phyloP scores from a whole-genome alignment of 2,888 invertebrate genomes.

The Leptinotarsa peninsularis region DNA sequence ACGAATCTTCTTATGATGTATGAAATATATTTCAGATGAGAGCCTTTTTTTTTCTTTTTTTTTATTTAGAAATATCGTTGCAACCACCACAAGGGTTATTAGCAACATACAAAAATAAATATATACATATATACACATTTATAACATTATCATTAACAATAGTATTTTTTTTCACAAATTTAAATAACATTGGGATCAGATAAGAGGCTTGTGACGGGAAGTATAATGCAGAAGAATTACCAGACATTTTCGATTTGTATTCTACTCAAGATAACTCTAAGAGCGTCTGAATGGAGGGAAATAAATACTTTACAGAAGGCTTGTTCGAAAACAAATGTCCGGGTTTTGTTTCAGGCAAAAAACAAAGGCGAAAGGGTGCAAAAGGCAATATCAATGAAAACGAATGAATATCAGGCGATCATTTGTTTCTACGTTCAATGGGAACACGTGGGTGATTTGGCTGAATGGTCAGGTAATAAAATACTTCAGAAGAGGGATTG shows the following conservation, averaged over 20 bases:
- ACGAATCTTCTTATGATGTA: too few species aligned
- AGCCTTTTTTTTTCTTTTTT: too few species aligned
- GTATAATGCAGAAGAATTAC: not conserved
- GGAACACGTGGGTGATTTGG: slow-evolving; percentile 33
- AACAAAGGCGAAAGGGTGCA: slow-evolving; percentile 11
- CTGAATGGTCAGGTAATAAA: slow-evolving; percentile 36
- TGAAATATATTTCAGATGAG: too few species aligned
- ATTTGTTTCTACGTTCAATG: slow-evolving; percentile 37
- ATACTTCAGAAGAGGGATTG: slow-evolving; percentile 29
- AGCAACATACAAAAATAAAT: too few species aligned
- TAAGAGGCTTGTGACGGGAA: not conserved
- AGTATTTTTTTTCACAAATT: too few species aligned
- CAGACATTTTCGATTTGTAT: too few species aligned
- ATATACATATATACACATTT: too few species aligned
- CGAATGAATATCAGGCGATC: slow-evolving; percentile 32
- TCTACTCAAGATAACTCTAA: not conserved
- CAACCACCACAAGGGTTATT: too few species aligned
- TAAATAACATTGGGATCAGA: too few species aligned
- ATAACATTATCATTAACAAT: too few species aligned
- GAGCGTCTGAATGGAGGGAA: not conserved
- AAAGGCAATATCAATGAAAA: slow-evolving; percentile 32
- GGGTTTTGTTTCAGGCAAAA: slow-evolving; percentile 7
- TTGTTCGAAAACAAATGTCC: not conserved
- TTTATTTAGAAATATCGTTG: too few species aligned
- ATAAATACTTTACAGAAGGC: not conserved